Evolutionary conservation across 92 coral and sea anemone species (phyloP), one percentile per base, ranked within the genome.

Genomic region (Zoanthus sociatus): DNA sequence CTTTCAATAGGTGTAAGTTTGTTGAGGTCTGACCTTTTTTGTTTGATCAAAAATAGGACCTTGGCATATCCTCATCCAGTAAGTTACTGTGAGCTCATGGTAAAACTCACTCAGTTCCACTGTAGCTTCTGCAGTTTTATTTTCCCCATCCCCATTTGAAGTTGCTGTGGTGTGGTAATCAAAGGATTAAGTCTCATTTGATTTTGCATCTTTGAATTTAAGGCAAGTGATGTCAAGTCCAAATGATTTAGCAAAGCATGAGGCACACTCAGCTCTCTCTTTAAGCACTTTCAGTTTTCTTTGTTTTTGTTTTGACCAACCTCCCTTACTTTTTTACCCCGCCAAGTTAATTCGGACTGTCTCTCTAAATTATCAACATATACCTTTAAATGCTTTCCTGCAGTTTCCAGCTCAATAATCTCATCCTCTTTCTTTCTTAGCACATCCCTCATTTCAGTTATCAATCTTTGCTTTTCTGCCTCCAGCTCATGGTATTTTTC

Each of bases 211-310:
- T 63, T 76, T 51, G 47, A 93, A 73, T 76, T 86, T 88, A 53
- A 93, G 48, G 20, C 86, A 74, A 68, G 84, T 68, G 21, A 93
- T 7, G 50, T 93, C 92, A 15, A 90, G 91, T 31, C 96, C 96
- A 93, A 90, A 90, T 91, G 83, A 84, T 90, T 90, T 81, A 77
- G 86, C 76, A 79, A 90, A 93, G 92, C 93, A 93, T 14, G 90
- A 77, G 71, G 93, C 95, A 84, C 93, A 92, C 56, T 90, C 83
- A 18, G 91, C 93, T 81, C 84, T 90, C 61, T 87, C 86, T 78
- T 93, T 90, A 8, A 93, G 83, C 18, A 67, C 84, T 47, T 76
- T 82, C 20, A 93, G 93, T 69, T 83, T 93, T 73, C 93, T 84
- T 9, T 92, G 90, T 61, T 87, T 78, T 67, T 93, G 95, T 79